Evolutionary conservation across 2,888 invertebrate species (phyloP), one percentile per base, ranked within the genome.

Genomic region (Eupeodes luniger): DNA sequence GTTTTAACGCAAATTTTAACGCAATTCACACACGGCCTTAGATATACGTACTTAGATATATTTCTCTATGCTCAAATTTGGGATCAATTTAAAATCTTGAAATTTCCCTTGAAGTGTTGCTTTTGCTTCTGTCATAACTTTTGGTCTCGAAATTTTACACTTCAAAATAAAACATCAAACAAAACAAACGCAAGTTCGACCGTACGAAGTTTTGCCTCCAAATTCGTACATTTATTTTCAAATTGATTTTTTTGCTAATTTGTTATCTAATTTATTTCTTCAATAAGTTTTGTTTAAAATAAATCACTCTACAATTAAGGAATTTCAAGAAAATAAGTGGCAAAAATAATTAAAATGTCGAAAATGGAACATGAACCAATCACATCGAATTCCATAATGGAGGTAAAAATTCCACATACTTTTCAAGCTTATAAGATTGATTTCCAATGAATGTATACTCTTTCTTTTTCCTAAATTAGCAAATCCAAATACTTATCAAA

Each of bases 401-500:
- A 97, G 94, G 98, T 98, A 94, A 95, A 2, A 16, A 59, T 59
- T 34, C 3, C 7, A 34, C 3, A 14, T 14, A 6, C 6, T 59
- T 12, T 27, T 6, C 14, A 1, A 59, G 0, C 3, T 59, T 4
- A 34, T 34, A 34, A 34, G 14, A 9, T 27, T 59, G 6, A 6
- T 57, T 27, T 0, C 19, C 11, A 27, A 2, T 27, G 2, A 7
- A 0, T 36, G 9, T 40, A 9, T 40, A 40, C 7, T 14, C 0
- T 1, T 59, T 34, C n/a, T 4, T 57, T 2, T 7, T 64, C 76
- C 7, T n/a, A 34, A 76, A 80, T 62, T 66, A 98, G 98, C 96
- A 98, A 94, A 98, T 98, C 90, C 97, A 98, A 92, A 96, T 96
- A 36, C 94, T 98, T 75, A 97, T 98, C 90, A 97, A 97, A 90